These are phyloP conservation scores for Papilio elwesi DNA, from an alignment of 2,888 invertebrate species.

Conservation along the genomic window DNA sequence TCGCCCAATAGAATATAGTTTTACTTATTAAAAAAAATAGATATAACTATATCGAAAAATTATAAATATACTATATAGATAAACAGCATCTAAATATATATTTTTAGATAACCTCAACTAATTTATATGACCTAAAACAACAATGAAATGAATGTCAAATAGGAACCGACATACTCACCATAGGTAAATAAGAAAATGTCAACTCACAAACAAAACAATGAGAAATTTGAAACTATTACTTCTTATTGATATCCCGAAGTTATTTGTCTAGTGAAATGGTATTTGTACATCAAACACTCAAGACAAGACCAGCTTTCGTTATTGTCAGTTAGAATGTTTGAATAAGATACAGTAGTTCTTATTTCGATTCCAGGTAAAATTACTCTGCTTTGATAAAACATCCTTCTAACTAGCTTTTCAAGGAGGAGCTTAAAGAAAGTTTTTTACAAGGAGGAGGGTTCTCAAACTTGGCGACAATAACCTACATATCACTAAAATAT, in stretches of 20 bases:
- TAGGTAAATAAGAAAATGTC: constrained; percentile 11
- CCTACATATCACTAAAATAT: no score
- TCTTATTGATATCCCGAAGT: constrained; percentile 16
- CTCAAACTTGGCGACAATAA: no score
- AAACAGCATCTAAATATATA: no score
- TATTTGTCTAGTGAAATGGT: constrained; percentile 22
- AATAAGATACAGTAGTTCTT: background rate
- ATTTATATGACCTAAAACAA: background rate
- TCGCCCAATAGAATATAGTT: background rate
- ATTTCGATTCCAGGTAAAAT: background rate
- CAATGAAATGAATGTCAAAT: background rate
- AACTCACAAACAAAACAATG: constrained; percentile 1
- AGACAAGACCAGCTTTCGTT: background rate
- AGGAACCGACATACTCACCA: background rate
- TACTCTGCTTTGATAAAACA: background rate
- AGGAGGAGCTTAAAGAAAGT: no score
- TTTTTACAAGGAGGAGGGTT: no score
- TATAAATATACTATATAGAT: no score
- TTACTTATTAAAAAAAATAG: background rate
- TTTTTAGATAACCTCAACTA: no score
- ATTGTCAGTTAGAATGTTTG: background rate
- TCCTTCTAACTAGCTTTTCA: no score
- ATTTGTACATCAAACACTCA: constrained; percentile 19
- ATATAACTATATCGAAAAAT: no score
- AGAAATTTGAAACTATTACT: constrained; percentile 13